Conservation (phyloP, 2,888 invertebrate genomes). For the Conus canariensis region DNA sequence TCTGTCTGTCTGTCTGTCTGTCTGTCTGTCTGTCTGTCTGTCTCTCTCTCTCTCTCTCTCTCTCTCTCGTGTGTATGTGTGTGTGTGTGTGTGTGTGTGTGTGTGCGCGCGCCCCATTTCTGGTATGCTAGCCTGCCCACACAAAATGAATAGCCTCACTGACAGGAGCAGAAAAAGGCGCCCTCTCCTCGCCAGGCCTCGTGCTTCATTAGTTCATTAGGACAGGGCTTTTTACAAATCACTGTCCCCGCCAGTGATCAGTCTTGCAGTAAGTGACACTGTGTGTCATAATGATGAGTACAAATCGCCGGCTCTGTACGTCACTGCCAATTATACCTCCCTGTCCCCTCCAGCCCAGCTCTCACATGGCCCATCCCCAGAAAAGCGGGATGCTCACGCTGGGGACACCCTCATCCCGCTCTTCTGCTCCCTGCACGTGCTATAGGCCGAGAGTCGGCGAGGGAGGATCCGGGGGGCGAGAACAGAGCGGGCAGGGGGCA, state of each 20-base stretch:
- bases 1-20: neutral
- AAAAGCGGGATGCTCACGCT: conserved; percentile 3
- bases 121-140: neutral
- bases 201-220: conserved; percentile 34
- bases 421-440: neutral
- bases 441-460: neutral
- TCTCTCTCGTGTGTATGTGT: neutral
- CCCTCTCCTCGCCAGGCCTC: neutral
- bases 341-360: neutral
- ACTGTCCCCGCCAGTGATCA: conserved; percentile 30
- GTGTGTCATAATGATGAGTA: conserved; percentile 41
- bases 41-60: neutral
- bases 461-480: conserved; percentile 22
- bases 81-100: too few relatives aligned
- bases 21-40: neutral
- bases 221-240: conserved; percentile 16
- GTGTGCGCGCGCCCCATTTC: too few relatives aligned
- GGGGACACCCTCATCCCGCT: neutral
- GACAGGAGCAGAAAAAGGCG: conserved; percentile 14
- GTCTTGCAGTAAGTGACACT: conserved; percentile 40
- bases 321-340: conserved; percentile 41
- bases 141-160: conserved; percentile 18
- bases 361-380: neutral
- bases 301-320: conserved; percentile 44
- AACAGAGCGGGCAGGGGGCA: conserved; percentile 34